Conservation (phyloP, 2,888 invertebrate genomes). For the Tuta absoluta region DNA sequence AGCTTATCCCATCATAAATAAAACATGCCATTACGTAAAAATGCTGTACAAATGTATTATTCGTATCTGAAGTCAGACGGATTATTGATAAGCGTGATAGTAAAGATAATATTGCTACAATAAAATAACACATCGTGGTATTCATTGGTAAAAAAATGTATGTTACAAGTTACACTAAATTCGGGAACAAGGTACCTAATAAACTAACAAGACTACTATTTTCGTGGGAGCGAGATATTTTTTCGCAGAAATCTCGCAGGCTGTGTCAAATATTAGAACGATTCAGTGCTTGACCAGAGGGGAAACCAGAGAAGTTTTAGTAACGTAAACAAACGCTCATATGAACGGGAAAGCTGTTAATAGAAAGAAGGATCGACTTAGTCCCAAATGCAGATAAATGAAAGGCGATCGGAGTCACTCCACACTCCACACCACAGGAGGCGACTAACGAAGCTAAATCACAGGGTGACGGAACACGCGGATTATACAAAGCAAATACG, state of each 20-base stretch:
- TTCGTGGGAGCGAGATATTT: too few relatives aligned
- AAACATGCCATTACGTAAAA: background rate
- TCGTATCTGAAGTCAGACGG: background rate
- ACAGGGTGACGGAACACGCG: slow-evolving; percentile 25
- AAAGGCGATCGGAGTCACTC: slow-evolving; percentile 19
- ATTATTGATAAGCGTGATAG: background rate
- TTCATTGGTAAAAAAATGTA: too few relatives aligned
- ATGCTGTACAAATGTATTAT: background rate
- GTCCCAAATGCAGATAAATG: slow-evolving; percentile 22
- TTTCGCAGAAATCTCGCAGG: too few relatives aligned
- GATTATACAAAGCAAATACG: slow-evolving; percentile 23
- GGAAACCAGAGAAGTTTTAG: too few relatives aligned
- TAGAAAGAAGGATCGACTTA: background rate
- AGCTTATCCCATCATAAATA: too few relatives aligned
- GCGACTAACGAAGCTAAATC: slow-evolving; percentile 28
- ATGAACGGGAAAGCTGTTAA: background rate
- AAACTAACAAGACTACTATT: too few relatives aligned
- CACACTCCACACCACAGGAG: slow-evolving; percentile 18
- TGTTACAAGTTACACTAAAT: too few relatives aligned
- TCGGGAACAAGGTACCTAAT: too few relatives aligned
- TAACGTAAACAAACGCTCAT: background rate
- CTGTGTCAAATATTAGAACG: too few relatives aligned
- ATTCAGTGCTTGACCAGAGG: too few relatives aligned
- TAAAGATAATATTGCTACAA: background rate
- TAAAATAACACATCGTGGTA: background rate